phyloP scores from a whole-genome alignment of 2,113 vertebrate species.

The Anas platyrhynchos region DNA sequence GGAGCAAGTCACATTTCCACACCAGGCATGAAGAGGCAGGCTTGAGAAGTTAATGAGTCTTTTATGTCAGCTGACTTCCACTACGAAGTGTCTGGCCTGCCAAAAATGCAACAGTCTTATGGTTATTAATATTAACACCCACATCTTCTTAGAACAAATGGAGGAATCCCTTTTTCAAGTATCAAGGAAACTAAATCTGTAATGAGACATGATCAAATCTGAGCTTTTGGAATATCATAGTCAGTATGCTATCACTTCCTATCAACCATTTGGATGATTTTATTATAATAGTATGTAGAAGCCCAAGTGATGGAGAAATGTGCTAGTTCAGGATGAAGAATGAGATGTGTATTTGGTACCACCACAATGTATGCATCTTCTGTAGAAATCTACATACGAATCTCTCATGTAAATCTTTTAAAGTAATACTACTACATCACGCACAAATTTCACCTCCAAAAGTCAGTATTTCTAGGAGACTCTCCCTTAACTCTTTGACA shows the following conservation, averaged over 20 bases:
- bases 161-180: background rate
- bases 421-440: rapidly evolving
- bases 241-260: background rate
- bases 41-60: background rate
- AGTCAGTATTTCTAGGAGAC: background rate
- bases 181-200: background rate
- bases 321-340: background rate
- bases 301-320: background rate
- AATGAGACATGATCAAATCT: background rate
- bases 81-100: background rate
- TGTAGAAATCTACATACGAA: background rate
- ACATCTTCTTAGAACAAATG: background rate
- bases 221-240: conserved; percentile 24
- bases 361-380: background rate
- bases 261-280: background rate
- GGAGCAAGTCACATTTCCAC: background rate
- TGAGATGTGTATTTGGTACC: background rate
- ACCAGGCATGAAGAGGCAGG: rapidly evolving
- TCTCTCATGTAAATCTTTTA: background rate
- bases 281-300: background rate
- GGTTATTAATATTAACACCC: background rate
- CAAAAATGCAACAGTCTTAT: background rate
- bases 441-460: background rate
- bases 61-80: background rate
- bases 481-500: background rate